Base-by-base conservation (phyloP, 1,140 invertebrate species). In the Orchestia grillus region DNA sequence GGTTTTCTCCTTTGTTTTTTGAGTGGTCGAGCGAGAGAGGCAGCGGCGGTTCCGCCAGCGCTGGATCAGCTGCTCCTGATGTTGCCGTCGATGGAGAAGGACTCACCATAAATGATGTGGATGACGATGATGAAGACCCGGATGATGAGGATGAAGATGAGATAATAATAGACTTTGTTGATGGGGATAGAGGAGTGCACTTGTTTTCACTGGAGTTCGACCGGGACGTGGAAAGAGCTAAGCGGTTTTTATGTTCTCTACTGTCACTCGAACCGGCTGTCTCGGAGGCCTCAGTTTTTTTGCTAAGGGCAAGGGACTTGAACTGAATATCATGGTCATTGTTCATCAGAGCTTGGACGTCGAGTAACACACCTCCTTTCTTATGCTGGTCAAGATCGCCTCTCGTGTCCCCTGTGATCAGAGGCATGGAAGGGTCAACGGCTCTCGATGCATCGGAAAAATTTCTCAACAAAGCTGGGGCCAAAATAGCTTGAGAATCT, bases 271-370 rank as follows among this genome's bases (percentile, higher is more conserved):
- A 41, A 16, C 88, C 41, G 3, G 36, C 41, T 42, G 88, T 41
- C 41, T 90, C 15, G 43, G 88, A 90, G 42, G 42, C 42, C n/a
- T 42, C 28, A 41, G 3, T 44, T 44, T 90, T 90, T 90, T 90
- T 90, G 28, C 42, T 90, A 41, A 90, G 88, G 43, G n/a, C 88
- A 41, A 90, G 88, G 42, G 88, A 90, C 88, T 90, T 41, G 88
- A 90, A 90, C 41, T 90, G 88, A 90, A 90, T 90, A 90, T 90
- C 88, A 42, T 90, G n/a, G n/a, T 90, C 88, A 44, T 44, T 44
- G 43, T 90, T 90, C 88, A 90, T 90, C 88, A 90, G 42, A 90
- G 88, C n/a, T 41, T 90, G 88, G 41, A 90, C 88, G 88, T 90
- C 88, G 6, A 90, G 88, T 41, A 90, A 42, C 4, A 90, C 88